Percentiles rank a stretch among this genome's conserved stretches.
These are phyloP conservation scores for Poicephalus meyeri DNA, from an alignment of 2,113 vertebrate genomes.

Conservation along the genomic window DNA sequence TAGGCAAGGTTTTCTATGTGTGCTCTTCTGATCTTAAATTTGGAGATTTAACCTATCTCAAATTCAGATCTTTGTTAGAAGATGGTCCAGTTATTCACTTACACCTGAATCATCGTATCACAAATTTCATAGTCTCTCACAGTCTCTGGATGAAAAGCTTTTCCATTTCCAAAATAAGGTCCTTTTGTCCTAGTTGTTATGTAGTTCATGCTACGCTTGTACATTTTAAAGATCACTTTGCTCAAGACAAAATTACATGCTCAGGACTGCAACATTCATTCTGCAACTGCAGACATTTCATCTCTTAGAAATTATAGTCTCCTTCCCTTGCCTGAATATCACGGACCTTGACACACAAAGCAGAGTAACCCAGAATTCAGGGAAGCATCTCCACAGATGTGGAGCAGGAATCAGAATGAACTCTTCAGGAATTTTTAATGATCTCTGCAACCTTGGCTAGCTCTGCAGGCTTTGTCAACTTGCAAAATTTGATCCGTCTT, in stretches of 20 bases:
- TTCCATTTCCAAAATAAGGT: neutral
- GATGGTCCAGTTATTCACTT: neutral
- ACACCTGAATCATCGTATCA: neutral
- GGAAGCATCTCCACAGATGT: neutral
- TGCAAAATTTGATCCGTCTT: neutral
- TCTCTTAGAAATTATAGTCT: conserved; percentile 6
- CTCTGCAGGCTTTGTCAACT: neutral
- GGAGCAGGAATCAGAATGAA: neutral
- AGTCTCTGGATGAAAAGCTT: neutral
- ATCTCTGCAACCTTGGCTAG: neutral
- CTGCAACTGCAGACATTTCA: neutral
- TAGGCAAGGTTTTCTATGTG: neutral
- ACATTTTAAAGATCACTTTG: conserved; percentile 44
- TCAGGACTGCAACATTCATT: neutral
- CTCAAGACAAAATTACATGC: conserved; percentile 28
- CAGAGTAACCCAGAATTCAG: conserved; percentile 1
- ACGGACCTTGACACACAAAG: neutral
- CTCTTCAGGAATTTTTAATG: neutral
- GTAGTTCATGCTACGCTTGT: neutral
- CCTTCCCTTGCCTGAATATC: neutral
- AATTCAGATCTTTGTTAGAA: neutral
- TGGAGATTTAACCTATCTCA: neutral
- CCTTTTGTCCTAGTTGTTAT: neutral
- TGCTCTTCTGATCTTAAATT: neutral
- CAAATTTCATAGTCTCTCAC: neutral